These are phyloP conservation scores for Rhabdornis inornatus DNA, from an alignment of 2,113 vertebrate species.

Conservation along the genomic window DNA sequence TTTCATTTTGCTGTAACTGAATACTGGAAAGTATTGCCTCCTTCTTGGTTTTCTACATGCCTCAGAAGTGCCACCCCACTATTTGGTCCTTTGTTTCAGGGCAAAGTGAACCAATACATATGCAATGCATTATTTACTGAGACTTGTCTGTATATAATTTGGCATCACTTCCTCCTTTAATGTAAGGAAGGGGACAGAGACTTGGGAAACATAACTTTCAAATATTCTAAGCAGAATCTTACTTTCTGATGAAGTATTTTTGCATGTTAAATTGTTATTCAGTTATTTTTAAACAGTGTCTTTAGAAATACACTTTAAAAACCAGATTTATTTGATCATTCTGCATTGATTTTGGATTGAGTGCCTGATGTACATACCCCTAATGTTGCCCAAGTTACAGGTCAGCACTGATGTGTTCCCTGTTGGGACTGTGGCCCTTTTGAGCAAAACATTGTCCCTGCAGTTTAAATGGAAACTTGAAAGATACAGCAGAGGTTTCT, in stretches of 20 bases:
- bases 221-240: neutral
- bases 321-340: neutral
- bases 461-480: conserved; percentile 69
- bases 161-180: neutral
- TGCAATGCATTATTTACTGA: accelerated
- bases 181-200: neutral
- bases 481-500: conserved; percentile 65
- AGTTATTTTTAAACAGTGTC: neutral
- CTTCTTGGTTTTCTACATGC: neutral
- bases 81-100: neutral
- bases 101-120: neutral
- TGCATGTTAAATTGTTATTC: neutral
- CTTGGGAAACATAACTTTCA: neutral
- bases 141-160: neutral
- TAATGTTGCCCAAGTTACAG: neutral
- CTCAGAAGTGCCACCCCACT: neutral
- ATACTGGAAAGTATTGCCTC: neutral
- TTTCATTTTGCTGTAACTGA: neutral
- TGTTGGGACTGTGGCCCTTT: conserved; percentile 50
- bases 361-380: neutral
- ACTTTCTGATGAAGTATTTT: neutral
- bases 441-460: conserved; percentile 23
- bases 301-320: neutral
- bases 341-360: neutral
- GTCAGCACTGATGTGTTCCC: conserved; percentile 55